These are phyloP conservation scores for Labeo calbasu DNA, from an alignment of 2,797 vertebrate species.

Conservation along the genomic window DNA sequence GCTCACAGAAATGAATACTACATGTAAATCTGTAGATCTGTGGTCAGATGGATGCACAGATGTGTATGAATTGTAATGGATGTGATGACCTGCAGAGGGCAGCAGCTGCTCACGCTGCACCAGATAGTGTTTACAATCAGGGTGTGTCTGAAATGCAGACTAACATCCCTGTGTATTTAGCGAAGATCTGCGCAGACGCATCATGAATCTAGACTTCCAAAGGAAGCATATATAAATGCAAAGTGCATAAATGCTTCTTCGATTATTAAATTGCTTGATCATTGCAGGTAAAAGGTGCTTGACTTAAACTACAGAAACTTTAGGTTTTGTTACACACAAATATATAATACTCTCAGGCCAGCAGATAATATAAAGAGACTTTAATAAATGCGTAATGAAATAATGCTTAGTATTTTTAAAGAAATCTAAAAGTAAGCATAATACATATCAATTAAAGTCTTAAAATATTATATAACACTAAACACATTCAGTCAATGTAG, in stretches of 20 bases:
- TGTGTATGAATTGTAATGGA: neutral
- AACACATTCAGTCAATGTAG: neutral
- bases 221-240: neutral
- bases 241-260: neutral
- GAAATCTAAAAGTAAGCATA: too few relatives aligned
- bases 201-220: neutral
- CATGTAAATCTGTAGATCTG: neutral
- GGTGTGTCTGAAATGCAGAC: conserved; percentile 32
- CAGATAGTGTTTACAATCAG: neutral
- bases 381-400: too few relatives aligned
- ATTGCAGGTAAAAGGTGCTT: neutral
- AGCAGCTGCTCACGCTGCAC: conserved; percentile 3
- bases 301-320: neutral
- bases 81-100: conserved; percentile 18
- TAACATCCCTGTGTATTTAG: neutral
- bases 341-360: neutral
- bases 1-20: neutral
- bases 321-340: too few relatives aligned
- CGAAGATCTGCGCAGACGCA: neutral
- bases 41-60: neutral
- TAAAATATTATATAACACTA: too few relatives aligned
- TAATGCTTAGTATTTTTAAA: too few relatives aligned
- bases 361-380: neutral
- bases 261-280: neutral
- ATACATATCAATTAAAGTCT: too few relatives aligned